Evolutionary conservation across 2,113 vertebrate genomes (phyloP).

Genomic region (Jaculus jaculus): DNA sequence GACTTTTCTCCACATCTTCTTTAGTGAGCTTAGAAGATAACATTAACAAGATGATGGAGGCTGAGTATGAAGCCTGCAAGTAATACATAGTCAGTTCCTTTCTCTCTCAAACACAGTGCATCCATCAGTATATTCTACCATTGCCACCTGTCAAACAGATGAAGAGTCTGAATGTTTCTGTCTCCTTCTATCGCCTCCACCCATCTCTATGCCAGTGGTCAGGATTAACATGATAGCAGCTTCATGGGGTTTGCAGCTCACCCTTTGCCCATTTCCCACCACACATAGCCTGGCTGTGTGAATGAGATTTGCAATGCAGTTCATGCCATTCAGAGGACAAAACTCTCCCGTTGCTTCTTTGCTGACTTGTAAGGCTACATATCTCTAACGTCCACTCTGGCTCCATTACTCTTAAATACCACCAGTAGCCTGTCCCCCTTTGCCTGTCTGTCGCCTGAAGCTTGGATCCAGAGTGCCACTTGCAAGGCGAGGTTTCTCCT

Average conservation of each 20-base stretch:
- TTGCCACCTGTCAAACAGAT: neutral
- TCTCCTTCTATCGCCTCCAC: accelerated
- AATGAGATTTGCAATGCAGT: neutral
- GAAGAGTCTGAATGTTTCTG: neutral
- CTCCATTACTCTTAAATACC: neutral
- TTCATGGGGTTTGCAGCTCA: neutral
- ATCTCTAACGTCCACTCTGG: no score
- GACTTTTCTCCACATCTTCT: neutral
- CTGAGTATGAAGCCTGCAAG: neutral
- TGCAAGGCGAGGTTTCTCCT: neutral
- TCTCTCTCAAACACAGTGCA: neutral
- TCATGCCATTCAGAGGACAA: neutral
- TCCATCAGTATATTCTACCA: neutral
- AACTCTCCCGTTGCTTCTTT: neutral
- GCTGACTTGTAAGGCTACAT: no score
- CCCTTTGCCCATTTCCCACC: neutral
- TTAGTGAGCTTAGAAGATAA: neutral
- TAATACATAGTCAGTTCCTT: neutral
- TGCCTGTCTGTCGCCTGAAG: neutral
- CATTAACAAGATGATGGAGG: neutral
- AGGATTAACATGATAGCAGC: neutral
- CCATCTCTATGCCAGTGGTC: neutral
- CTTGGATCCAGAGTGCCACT: neutral
- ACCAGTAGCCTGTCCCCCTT: no score
- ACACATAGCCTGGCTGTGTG: neutral